Evolutionary conservation across 2,113 vertebrate genomes (phyloP), one percentile per base, ranked within the genome.

Genomic region (Mastomys coucha): DNA sequence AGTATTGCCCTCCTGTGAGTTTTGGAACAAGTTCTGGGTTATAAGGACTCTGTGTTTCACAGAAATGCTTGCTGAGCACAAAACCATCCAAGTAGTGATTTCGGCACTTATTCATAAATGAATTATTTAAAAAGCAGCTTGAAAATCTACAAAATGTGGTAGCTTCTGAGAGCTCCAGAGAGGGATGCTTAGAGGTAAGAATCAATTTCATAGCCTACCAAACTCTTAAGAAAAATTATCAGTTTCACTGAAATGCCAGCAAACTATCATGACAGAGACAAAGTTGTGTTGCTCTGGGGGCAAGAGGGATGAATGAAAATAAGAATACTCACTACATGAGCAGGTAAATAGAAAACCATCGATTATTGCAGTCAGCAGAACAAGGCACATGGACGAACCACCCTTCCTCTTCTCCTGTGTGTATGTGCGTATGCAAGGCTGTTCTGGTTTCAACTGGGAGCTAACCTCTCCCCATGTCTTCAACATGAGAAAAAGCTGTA

Each of bases 201-300:
- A 99, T 99, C 98, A 99, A 98, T 70, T 99, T 99, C 72, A 98
- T 99, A 98, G 97, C 99, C 95, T 99, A 99, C 92, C 97, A 98
- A 98, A 14, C 39, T 99, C 99, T 1, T 99, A 99, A 99, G 98
- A 98, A 11, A 97, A 93, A 93, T 98, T 80, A 24, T 99, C 99
- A 0, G 98, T 99, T 9, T 98, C 99, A 99, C 98, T 99, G 92
- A 99, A 99, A 98, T 97, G 96, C 4, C 99, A 99, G 10, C 97
- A 98, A 77, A 97, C 92, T 76, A 99, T 99, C 13, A 90, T 99
- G 99, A 99, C 99, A 82, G 99, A 81, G 99, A 99, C 33, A 99
- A 99, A 22, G 97, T 12, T 10, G 31, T 99, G 1, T 58, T 97
- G 67, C 98, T 99, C 9, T 98, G 16, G 65, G 99, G 99, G 96